These are phyloP conservation scores for Plectropomus leopardus DNA, from an alignment of 2,113 vertebrate genomes.

Conservation along the genomic window DNA sequence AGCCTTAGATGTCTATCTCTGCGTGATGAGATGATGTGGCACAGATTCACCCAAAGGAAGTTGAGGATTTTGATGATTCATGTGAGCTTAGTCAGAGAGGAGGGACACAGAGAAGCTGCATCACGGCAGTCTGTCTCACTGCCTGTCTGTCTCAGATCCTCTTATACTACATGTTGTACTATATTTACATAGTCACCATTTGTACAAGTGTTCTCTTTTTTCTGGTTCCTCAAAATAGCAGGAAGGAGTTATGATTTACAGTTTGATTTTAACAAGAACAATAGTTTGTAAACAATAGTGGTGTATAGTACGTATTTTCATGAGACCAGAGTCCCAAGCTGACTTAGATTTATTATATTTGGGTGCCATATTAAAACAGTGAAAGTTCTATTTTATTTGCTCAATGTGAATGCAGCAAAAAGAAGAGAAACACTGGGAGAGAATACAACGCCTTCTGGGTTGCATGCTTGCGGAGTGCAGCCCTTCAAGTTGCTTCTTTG, in stretches of 20 bases:
- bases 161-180: background rate
- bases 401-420: constrained; percentile 4
- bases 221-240: constrained; percentile 46
- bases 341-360: constrained; percentile 6
- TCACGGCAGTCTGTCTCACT: background rate
- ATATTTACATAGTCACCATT: constrained; percentile 18
- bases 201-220: constrained; percentile 24
- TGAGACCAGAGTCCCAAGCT: background rate
- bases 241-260: constrained; percentile 54
- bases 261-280: background rate
- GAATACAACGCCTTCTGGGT: background rate
- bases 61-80: constrained; percentile 48
- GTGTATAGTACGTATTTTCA: background rate
- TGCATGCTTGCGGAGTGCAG: constrained; percentile 13
- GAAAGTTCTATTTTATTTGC: background rate
- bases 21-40: constrained; percentile 48
- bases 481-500: constrained; percentile 1
- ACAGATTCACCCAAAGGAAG: constrained; percentile 49
- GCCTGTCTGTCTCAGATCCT: constrained; percentile 22
- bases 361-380: constrained; percentile 5
- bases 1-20: constrained; percentile 2
- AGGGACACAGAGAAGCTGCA: constrained; percentile 6
- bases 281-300: background rate
- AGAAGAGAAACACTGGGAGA: background rate
- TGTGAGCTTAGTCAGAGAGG: constrained; percentile 36